A percentile compares a stretch with the other conserved stretches of the same genome.
phyloP scores from a whole-genome alignment of 2,797 vertebrate genomes.

The Orientallactaga sibirica region DNA sequence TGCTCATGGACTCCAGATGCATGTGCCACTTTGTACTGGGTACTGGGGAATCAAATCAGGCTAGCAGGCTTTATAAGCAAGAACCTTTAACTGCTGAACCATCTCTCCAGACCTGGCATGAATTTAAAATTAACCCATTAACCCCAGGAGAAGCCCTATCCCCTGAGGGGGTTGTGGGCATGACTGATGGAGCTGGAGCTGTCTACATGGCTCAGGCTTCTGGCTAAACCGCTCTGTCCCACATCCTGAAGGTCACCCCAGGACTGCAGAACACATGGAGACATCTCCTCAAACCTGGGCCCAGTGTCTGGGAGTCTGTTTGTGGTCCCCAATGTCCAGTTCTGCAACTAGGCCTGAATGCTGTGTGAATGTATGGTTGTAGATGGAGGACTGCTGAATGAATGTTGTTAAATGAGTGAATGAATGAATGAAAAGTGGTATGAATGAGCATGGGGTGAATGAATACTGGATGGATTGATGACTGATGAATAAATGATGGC shows the following conservation, averaged over 20 bases:
- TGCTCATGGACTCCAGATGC: no score
- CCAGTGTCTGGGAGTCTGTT: background rate
- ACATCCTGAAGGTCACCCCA: background rate
- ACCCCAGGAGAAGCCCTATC: background rate
- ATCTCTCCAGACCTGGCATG: no score
- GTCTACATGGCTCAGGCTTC: background rate
- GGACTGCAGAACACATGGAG: background rate
- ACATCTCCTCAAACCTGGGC: background rate
- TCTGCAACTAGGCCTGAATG: no score
- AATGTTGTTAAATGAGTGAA: no score
- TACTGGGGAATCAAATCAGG: no score
- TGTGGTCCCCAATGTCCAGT: background rate
- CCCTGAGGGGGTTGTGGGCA: no score
- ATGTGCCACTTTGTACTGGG: no score
- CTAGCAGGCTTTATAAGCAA: no score
- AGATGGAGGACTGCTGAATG: background rate
- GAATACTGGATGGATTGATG: no score
- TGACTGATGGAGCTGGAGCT: background rate
- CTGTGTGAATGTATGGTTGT: background rate
- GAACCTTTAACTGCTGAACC: no score
- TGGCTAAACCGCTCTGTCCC: background rate
- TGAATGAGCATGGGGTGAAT: no score
- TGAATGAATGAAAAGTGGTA: background rate
- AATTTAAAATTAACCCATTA: no score
- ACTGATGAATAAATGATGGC: background rate